Evolutionary conservation across 2,888 invertebrate species (phyloP).

Genomic region (Bombylius major): DNA sequence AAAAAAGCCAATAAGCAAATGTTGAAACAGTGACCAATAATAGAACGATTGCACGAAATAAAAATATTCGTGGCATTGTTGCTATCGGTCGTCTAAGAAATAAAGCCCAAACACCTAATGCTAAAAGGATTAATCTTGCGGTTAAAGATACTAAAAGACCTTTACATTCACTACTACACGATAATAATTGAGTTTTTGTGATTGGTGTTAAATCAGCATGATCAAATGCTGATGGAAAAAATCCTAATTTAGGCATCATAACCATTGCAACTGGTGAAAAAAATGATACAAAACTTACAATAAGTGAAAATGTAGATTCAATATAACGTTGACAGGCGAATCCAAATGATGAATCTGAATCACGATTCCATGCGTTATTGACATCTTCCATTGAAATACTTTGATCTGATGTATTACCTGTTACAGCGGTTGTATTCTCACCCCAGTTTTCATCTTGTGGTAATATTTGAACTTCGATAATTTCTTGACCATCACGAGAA

Average conservation of each 20-base stretch:
- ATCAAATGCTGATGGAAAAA: conserved; percentile 61
- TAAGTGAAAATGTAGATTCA: conserved; percentile 64
- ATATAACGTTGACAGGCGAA: conserved; percentile 71
- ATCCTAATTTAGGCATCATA: conserved; percentile 78
- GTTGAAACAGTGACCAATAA: conserved; percentile 80
- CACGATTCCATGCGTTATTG: conserved; percentile 71
- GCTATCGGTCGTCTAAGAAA: conserved; percentile 75
- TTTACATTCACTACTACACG: conserved; percentile 88
- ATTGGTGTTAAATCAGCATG: conserved; percentile 53
- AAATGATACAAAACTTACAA: conserved; percentile 72
- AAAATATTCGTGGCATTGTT: conserved; percentile 81
- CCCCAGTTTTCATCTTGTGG: conserved; percentile 98
- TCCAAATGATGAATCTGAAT: conserved; percentile 58
- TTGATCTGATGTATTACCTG: conserved; percentile 92
- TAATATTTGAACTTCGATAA: conserved; percentile 90
- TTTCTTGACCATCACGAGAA: conserved; percentile 69
- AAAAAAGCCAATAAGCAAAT: conserved; percentile 97
- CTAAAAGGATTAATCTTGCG: conserved; percentile 79
- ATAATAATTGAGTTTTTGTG: conserved; percentile 54
- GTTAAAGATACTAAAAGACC: conserved; percentile 82
- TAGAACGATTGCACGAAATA: conserved; percentile 81
- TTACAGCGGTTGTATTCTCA: conserved; percentile 95
- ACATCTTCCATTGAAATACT: conserved; percentile 89
- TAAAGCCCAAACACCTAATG: conserved; percentile 85
- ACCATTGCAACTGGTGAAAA: conserved; percentile 92